phyloP scores from a whole-genome alignment of 1,140 invertebrate species.

The Drosophila mayri region DNA sequence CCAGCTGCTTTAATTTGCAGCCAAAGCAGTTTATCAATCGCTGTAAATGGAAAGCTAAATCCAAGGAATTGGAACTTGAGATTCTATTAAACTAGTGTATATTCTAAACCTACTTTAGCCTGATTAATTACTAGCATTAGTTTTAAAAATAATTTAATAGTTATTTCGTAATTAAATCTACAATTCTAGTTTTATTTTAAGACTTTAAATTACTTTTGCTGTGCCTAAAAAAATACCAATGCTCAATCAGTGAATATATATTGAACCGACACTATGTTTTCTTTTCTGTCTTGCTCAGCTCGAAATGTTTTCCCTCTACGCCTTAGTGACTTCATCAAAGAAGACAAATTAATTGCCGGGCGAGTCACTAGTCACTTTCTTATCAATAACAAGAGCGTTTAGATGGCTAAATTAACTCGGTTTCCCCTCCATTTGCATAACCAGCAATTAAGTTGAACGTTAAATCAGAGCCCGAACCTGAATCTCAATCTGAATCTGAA shows the following conservation, averaged over 20 bases:
- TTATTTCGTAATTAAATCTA: background rate
- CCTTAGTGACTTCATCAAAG: constrained; percentile 9
- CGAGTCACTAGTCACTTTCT: constrained; percentile 32
- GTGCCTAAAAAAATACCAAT: background rate
- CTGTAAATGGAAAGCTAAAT: background rate
- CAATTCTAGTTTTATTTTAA: too few relatives aligned
- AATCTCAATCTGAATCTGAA: constrained; percentile 1
- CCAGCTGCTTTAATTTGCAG: constrained; percentile 23
- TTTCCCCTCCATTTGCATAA: constrained; percentile 41
- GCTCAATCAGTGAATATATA: background rate
- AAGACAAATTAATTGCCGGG: constrained; percentile 24
- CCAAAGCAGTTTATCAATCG: constrained; percentile 16
- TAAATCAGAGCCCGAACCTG: constrained; percentile 57
- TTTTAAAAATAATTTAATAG: background rate
- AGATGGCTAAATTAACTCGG: constrained; percentile 76
- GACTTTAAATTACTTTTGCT: background rate
- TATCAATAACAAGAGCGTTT: constrained; percentile 71
- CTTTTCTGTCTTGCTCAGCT: background rate
- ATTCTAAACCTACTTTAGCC: background rate
- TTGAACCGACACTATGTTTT: fast-evolving
- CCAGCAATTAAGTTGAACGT: constrained; percentile 48
- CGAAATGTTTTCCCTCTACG: background rate
- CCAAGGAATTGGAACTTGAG: too few relatives aligned
- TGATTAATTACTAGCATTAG: background rate
- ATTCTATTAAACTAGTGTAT: too few relatives aligned